Percentiles rank a stretch among this genome's conserved stretches.
These are phyloP conservation scores for Varecia variegata DNA, from an alignment of 2,797 vertebrate genomes.

Conservation along the genomic window DNA sequence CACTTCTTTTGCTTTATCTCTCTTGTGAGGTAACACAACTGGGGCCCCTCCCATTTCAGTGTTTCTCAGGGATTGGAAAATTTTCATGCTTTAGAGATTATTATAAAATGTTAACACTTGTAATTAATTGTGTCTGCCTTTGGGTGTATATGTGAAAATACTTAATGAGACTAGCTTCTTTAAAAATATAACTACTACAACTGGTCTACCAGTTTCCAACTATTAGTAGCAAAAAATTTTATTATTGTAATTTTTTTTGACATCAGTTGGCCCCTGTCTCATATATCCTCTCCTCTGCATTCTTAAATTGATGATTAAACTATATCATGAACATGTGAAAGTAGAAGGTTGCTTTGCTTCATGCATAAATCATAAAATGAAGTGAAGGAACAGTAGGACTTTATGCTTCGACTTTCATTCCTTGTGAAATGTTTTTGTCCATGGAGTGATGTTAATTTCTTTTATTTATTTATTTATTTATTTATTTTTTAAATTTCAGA, in stretches of 20 bases:
- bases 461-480: too few relatives aligned
- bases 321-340: neutral
- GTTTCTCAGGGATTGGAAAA: slow-evolving; percentile 25
- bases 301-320: neutral
- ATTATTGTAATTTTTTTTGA: slow-evolving; percentile 23
- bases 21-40: neutral
- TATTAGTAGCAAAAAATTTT: slow-evolving; percentile 17
- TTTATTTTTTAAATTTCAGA: too few relatives aligned
- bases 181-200: neutral
- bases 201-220: neutral
- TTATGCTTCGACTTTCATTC: neutral
- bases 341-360: neutral
- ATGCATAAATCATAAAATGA: slow-evolving; percentile 25
- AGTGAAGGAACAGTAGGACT: neutral
- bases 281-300: neutral
- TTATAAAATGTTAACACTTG: slow-evolving; percentile 21
- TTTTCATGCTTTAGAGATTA: neutral
- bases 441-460: slow-evolving; percentile 22
- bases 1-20: neutral
- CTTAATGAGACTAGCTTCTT: neutral
- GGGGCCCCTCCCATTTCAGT: neutral
- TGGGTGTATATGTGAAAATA: slow-evolving; percentile 11
- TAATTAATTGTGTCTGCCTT: neutral
- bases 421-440: neutral
- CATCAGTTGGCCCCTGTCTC: neutral